Evolutionary conservation across 2,888 invertebrate genomes (phyloP).

Genomic region (Adineta ricciae): DNA sequence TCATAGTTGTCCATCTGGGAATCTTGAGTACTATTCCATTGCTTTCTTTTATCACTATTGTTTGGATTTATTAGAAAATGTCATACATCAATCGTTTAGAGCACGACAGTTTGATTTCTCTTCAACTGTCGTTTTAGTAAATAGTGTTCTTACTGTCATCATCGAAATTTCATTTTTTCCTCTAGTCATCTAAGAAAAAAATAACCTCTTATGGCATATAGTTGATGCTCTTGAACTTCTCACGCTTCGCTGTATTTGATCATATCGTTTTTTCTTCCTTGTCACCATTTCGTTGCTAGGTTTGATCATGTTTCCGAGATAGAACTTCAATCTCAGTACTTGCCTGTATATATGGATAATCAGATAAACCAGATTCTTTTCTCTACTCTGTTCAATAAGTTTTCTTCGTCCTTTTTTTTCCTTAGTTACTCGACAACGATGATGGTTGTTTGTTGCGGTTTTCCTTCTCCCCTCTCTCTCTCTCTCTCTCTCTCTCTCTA

Average conservation of each 20-base stretch:
- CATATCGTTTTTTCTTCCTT: neutral
- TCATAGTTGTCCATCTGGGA: conserved; percentile 1
- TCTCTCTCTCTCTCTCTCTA: neutral
- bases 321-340: neutral
- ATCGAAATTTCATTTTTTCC: neutral
- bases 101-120: neutral
- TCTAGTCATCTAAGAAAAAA: neutral
- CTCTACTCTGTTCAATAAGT: neutral
- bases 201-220: neutral
- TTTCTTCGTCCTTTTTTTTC: neutral
- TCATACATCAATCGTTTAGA: neutral
- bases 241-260: neutral
- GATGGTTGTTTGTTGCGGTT: conserved; percentile 5
- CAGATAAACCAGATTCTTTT: neutral
- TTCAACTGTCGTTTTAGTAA: neutral
- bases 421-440: neutral
- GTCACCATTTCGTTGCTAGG: neutral
- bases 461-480: neutral
- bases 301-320: neutral
- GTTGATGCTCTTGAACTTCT: neutral
- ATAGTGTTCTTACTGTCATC: neutral
- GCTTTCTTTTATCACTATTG: neutral
- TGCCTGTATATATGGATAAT: neutral
- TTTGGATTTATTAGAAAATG: neutral
- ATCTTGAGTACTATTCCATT: neutral